Base-by-base conservation (phyloP, 1,140 invertebrate genomes). In the Portunus trituberculatus region DNA sequence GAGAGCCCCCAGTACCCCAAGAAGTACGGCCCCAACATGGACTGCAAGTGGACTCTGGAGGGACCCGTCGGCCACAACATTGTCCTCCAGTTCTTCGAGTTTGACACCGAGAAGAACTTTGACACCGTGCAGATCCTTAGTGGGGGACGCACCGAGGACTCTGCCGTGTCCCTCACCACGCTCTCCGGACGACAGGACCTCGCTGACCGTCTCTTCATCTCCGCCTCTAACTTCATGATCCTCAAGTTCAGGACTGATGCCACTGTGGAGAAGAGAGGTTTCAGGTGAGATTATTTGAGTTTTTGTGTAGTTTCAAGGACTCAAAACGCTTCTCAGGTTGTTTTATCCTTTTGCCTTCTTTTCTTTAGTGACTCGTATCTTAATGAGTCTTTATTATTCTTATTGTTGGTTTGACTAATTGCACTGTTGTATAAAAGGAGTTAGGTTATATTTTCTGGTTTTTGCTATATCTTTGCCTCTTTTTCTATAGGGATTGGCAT, bases 1-100 rank as follows among this genome's bases (percentile, higher is more conserved):
- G 98, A 99, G 97, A 99, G 99, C 96, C 98, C 99, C 0, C 99
- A 99, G 97, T 99, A 99, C 97, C 99, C 99, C 1, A 98, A 99
- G 96, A 99, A 99, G 96, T 99, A 99, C 97, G 98, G 98, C 92
- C 97, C 99, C 3, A 98, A 99, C 91, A 98, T 98, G 93, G 99
- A 99, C 96, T 99, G 99, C 97, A 99, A 99, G 97, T 99, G 99
- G 99, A 99, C 99, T 0, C 97, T 99, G 87, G 99, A 99, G 97
- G 99, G 99, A 45, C 99, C 99, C 6, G 98, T 99, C 97, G 99
- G 99, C 82, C 98, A 99, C 97, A 99, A 99, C 96, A 99, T 99
- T 95, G 98, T 99, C 52, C 97, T 99, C 93, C 98, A 99, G 98
- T 99, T 99, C 97, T 99, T 99, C 97, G 98, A 99, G 97, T 99